Base-by-base conservation (phyloP, 2,797 vertebrate genomes). In the Lophotriccus pileatus region DNA sequence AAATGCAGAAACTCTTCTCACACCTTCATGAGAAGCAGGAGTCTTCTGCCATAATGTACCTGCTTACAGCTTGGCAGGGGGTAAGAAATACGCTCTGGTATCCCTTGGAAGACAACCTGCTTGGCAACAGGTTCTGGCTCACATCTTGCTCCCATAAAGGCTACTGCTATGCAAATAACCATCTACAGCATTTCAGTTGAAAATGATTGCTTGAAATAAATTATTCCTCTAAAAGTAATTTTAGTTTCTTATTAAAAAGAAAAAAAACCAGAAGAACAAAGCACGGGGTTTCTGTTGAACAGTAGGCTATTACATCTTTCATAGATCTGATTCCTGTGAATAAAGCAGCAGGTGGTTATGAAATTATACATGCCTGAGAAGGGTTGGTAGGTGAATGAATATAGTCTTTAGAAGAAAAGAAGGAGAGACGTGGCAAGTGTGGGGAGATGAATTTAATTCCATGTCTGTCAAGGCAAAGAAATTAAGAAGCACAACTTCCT, bases 311-410 rank as follows among this genome's bases (percentile, higher is more conserved):
- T 96, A 64, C 96, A 59, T 89, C 75, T 95, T 87, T 84, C 92
- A 66, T 80, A 83, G 86, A 84, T 88, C 72, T 55, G 44, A 58
- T 92, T 96, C 72, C 83, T 91, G 64, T 91, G 94, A 90, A 87
- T 91, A 90, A 84, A 93, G 84, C 94, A 96, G 94, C 92, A 94
- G 89, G 94, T 96, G 85, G 83, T 92, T 95, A 64, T 47, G 87
- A 94, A 95, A 94, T 89, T 87, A 59, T 72, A 80, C 34, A 25
- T 83, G 92, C 85, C 79, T 91, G 79, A 53, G 74, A 63, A 95
- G 84, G 22, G n/a, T 49, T 82, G 43, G 62, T 75, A 68, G 67
- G 69, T 89, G 94, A 95, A 82, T 52, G 68, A 92, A 56, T 72
- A 30, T 53, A 84, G 53, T 32, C 74, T 89, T 92, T 34, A 64